Conservation (phyloP, 1,140 invertebrate species). For the Paraescarpia echinospica region DNA sequence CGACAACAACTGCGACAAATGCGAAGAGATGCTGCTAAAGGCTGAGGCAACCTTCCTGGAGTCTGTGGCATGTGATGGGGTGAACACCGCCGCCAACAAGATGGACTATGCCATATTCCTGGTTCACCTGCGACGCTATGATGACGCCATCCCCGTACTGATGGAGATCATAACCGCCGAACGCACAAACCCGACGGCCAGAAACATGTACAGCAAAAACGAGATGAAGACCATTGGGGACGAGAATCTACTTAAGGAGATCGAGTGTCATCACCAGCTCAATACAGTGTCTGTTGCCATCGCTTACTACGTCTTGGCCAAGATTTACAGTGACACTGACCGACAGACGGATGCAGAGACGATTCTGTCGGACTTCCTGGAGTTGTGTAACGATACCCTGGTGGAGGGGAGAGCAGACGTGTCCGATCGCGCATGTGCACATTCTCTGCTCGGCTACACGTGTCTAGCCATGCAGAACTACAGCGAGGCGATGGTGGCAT, state of each 20-base stretch:
- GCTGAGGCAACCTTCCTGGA: neutral
- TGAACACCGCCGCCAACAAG: neutral
- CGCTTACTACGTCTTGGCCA: neutral
- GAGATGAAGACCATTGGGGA: neutral
- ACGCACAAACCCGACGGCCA: neutral
- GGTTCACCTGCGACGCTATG: neutral
- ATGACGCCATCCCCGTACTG: neutral
- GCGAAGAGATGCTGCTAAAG: neutral
- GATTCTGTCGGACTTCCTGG: neutral
- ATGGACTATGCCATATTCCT: neutral
- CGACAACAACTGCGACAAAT: neutral
- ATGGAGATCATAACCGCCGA: neutral
- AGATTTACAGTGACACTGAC: neutral
- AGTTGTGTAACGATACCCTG: neutral
- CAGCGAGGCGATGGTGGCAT: neutral
- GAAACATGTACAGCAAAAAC: neutral
- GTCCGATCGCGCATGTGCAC: neutral
- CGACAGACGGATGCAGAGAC: neutral
- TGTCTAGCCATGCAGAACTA: neutral
- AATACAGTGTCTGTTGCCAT: neutral
- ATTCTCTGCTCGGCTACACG: neutral
- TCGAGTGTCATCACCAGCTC: neutral
- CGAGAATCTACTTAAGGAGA: neutral
- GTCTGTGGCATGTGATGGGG: neutral
- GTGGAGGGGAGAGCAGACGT: neutral